Evolutionary conservation across 2,888 invertebrate genomes (phyloP).

Genomic region (Steinernema scapterisci): DNA sequence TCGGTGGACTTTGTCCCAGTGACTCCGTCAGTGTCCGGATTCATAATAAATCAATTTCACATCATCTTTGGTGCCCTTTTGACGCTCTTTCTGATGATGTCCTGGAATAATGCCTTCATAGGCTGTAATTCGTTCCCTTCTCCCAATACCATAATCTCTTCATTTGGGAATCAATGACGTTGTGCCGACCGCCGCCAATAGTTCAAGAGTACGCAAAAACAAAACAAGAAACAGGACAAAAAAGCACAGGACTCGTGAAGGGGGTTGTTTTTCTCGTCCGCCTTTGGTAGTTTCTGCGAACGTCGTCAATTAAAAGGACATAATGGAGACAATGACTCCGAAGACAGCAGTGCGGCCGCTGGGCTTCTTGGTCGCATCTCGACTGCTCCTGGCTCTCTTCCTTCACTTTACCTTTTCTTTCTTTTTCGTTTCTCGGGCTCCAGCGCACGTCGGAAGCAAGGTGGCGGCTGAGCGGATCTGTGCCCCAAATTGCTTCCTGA

Average conservation of each 20-base stretch:
- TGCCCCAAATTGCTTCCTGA: slow-evolving; percentile 27
- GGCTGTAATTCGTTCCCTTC: not conserved
- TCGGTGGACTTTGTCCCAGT: not conserved
- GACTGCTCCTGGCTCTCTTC: not conserved
- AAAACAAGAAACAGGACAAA: not conserved
- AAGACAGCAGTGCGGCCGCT: not conserved
- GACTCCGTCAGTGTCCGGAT: not conserved
- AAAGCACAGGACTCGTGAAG: not conserved
- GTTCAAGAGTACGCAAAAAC: not conserved
- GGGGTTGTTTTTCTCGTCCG: not conserved
- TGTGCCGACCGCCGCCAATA: not conserved
- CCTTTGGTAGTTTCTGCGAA: slow-evolving; percentile 7
- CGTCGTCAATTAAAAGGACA: slow-evolving; percentile 28
- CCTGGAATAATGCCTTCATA: not conserved
- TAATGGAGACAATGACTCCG: not conserved
- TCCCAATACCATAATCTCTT: not conserved
- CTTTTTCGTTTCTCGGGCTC: not conserved
- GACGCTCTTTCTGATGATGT: not conserved
- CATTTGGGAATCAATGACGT: not conserved
- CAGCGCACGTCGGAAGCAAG: slow-evolving; percentile 26
- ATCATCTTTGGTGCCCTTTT: not conserved
- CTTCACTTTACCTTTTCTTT: not conserved
- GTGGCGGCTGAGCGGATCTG: slow-evolving; percentile 26
- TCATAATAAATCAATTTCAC: not conserved
- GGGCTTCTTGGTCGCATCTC: not conserved